Percentiles rank a stretch among this genome's conserved stretches.
phyloP scores from a whole-genome alignment of 2,797 vertebrate genomes.

The Cynopterus sphinx region DNA sequence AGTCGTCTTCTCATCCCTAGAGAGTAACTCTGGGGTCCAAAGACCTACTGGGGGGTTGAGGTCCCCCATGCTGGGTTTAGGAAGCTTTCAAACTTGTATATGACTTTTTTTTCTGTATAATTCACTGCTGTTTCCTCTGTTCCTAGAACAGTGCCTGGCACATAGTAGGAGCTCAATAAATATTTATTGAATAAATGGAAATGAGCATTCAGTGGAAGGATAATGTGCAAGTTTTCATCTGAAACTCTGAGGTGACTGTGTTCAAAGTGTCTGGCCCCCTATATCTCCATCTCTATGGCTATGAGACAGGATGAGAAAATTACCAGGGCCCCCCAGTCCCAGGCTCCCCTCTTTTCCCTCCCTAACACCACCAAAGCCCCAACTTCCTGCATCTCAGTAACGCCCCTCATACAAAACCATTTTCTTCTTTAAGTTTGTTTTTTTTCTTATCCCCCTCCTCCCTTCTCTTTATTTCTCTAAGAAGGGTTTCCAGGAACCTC shows the following conservation, averaged over 20 bases:
- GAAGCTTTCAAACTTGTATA: not conserved
- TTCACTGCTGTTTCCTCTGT: not conserved
- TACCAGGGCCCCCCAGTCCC: not conserved
- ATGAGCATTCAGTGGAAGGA: not conserved
- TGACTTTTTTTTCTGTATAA: not conserved
- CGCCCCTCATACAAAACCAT: not conserved
- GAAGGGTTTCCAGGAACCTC: slow-evolving; percentile 53
- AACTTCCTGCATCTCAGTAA: not conserved
- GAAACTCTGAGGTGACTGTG: not conserved
- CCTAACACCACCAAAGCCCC: not conserved
- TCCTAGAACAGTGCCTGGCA: not conserved
- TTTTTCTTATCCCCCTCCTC: not conserved
- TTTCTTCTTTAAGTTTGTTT: not conserved
- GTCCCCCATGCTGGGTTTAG: not conserved
- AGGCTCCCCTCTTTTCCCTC: not conserved
- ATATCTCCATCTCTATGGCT: not conserved
- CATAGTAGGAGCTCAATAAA: not conserved
- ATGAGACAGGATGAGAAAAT: not conserved
- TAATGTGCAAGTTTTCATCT: not conserved
- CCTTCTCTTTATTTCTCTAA: slow-evolving; percentile 6
- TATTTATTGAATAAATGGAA: not conserved
- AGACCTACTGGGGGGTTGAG: not conserved
- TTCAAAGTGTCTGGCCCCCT: not conserved
- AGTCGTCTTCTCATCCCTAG: not conserved
- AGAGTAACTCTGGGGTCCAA: not conserved